These are phyloP conservation scores for Sarcophaga caerulescens DNA, from an alignment of 2,888 invertebrate species.

Conservation along the genomic window DNA sequence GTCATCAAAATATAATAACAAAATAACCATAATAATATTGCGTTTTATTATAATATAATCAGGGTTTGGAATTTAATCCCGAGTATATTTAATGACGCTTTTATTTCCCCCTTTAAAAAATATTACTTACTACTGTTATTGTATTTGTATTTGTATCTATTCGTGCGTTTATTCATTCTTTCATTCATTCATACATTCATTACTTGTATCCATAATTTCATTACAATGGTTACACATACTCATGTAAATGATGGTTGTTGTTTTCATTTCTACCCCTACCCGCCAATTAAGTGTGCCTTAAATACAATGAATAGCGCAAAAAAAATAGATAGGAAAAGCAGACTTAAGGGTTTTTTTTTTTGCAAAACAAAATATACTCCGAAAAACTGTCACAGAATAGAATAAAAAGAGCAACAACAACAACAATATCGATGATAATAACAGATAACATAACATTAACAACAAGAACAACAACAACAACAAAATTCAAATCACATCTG, in stretches of 20 bases:
- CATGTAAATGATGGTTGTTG: constrained; percentile 1
- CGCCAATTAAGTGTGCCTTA: not conserved
- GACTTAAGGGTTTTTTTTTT: constrained; percentile 17
- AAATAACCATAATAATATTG: too few relatives aligned
- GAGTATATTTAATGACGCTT: not conserved
- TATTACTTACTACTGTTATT: not conserved
- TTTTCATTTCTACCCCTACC: not conserved
- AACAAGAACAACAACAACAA: not conserved
- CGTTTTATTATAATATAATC: too few relatives aligned
- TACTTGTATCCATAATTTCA: constrained; percentile 32
- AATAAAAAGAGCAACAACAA: not conserved
- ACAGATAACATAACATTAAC: not conserved
- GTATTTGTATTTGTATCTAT: not conserved
- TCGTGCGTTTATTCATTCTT: not conserved
- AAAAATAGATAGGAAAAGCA: constrained; percentile 11
- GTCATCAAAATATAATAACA: too few relatives aligned
- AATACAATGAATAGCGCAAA: too few relatives aligned
- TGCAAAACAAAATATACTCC: too few relatives aligned
- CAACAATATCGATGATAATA: too few relatives aligned
- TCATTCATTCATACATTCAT: not conserved
- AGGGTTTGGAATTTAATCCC: too few relatives aligned
- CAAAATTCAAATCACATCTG: constrained; percentile 55
- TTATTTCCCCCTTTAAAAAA: not conserved
- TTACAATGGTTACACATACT: constrained; percentile 4
- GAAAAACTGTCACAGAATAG: too few relatives aligned